A percentile compares a stretch with the other conserved stretches of the same genome.
These are phyloP conservation scores for Caenorhabditis virilis DNA, from an alignment of 2,888 invertebrate species.

Conservation along the genomic window DNA sequence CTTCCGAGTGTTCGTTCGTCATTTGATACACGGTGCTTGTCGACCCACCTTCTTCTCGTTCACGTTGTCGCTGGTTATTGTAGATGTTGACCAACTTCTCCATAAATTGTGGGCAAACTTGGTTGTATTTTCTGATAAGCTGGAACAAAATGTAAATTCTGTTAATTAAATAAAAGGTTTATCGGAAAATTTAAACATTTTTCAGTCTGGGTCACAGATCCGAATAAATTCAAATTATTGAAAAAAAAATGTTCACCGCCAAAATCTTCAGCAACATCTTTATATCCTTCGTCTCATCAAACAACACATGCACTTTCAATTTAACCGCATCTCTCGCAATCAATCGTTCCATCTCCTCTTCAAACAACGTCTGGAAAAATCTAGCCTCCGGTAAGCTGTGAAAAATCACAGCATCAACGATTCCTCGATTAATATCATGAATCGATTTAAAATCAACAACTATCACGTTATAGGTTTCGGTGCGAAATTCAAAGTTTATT, in stretches of 20 bases:
- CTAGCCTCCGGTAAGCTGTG: constrained; percentile 10
- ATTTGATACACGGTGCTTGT: too few relatives aligned
- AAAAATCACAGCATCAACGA: constrained; percentile 29
- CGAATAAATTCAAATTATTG: too few relatives aligned
- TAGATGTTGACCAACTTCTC: too few relatives aligned
- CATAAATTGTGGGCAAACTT: not conserved
- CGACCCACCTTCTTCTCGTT: too few relatives aligned
- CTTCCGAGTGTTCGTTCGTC: too few relatives aligned
- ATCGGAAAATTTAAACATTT: not conserved
- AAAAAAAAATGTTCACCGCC: too few relatives aligned
- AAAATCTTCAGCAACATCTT: not conserved
- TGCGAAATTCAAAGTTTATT: constrained; percentile 17
- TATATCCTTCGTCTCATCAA: constrained; percentile 13
- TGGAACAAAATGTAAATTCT: not conserved
- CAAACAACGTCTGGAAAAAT: constrained; percentile 17
- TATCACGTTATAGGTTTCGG: constrained; percentile 5
- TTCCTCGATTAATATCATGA: constrained; percentile 21
- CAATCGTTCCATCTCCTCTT: constrained; percentile 15
- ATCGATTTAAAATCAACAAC: constrained; percentile 27
- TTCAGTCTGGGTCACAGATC: too few relatives aligned
- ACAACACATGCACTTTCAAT: constrained; percentile 16
- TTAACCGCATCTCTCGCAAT: constrained; percentile 8
- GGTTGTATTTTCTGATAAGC: not conserved
- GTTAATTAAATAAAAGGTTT: not conserved
- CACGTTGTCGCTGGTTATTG: too few relatives aligned